These are phyloP conservation scores for Neodiprion pinetum DNA, from an alignment of 1,140 invertebrate species.

Conservation along the genomic window DNA sequence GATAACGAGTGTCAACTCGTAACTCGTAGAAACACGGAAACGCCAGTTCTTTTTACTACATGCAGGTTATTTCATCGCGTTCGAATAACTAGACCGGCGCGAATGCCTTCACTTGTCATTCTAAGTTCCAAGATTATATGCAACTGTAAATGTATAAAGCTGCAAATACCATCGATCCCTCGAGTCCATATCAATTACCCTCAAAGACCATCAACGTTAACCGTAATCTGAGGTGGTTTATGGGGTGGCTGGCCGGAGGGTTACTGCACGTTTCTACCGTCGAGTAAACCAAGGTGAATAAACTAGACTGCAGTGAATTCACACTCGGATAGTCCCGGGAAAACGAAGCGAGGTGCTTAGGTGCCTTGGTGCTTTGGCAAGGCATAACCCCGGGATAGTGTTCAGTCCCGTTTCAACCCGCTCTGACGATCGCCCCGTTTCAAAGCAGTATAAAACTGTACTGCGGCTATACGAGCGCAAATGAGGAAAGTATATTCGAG, in stretches of 20 bases:
- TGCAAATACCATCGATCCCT: too few relatives aligned
- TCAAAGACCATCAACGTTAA: not conserved
- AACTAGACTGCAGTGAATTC: constrained; percentile 3
- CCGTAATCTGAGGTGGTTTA: not conserved
- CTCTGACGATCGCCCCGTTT: not conserved
- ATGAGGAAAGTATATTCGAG: not conserved
- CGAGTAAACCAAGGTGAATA: not conserved
- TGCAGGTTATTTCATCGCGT: too few relatives aligned
- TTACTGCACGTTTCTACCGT: not conserved
- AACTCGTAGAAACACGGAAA: too few relatives aligned
- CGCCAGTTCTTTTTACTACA: too few relatives aligned
- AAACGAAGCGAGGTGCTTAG: constrained; percentile 6
- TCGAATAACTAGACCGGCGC: too few relatives aligned
- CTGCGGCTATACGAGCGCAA: not conserved
- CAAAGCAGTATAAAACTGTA: constrained; percentile 1
- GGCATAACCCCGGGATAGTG: not conserved
- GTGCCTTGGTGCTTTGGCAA: constrained; percentile 1
- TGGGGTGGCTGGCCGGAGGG: not conserved
- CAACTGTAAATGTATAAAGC: too few relatives aligned
- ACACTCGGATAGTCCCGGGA: constrained; percentile 1
- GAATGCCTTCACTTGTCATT: too few relatives aligned
- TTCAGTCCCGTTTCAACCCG: not conserved
- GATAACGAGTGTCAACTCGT: too few relatives aligned
- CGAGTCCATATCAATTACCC: too few relatives aligned
- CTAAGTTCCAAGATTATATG: too few relatives aligned